phyloP scores from a whole-genome alignment of 2,797 vertebrate genomes.

The Enteromius anoplus region DNA sequence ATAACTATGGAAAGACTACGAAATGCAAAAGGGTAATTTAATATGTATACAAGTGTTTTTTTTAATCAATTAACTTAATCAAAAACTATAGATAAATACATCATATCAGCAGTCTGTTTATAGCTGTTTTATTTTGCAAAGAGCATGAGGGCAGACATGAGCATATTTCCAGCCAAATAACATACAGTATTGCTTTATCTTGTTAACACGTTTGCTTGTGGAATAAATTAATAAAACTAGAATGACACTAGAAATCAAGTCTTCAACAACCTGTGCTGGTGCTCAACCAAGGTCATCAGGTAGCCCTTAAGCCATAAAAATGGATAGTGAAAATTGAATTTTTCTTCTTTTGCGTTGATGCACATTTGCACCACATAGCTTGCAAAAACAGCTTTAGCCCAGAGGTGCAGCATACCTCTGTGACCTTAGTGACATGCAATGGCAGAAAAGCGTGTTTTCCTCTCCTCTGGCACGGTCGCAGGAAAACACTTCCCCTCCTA shows the following conservation, averaged over 20 bases:
- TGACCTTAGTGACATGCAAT: constrained; percentile 54
- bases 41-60: background rate
- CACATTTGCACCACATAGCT: constrained; percentile 23
- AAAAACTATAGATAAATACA: background rate
- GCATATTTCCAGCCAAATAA: background rate
- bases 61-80: background rate
- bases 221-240: background rate
- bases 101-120: background rate
- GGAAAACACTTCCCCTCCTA: constrained; percentile 53
- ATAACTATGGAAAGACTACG: background rate
- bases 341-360: background rate
- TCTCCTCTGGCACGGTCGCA: constrained; percentile 51
- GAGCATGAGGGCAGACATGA: background rate
- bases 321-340: background rate
- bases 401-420: constrained; percentile 42
- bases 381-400: constrained; percentile 45
- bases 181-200: background rate
- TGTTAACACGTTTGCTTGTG: background rate
- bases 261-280: background rate
- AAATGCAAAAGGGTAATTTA: background rate
- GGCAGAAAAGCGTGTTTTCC: constrained; percentile 44
- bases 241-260: constrained; percentile 1
- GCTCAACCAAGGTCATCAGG: background rate
- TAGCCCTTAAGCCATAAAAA: constrained; percentile 19
- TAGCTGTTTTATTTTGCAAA: background rate